Evolutionary conservation across 1,140 invertebrate species (phyloP).

Genomic region (Drosophila busckii): DNA sequence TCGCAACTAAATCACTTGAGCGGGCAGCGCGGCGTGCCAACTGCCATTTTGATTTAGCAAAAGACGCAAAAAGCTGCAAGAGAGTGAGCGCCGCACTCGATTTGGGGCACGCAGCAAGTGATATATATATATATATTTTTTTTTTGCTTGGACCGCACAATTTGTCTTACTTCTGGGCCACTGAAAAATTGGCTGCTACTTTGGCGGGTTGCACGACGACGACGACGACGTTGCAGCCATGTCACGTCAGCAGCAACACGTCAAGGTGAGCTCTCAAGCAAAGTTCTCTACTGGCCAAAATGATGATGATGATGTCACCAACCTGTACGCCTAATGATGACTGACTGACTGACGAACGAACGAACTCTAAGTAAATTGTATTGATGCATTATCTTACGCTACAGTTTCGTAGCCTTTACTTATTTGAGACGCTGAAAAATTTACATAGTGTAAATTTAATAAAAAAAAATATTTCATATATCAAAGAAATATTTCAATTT

Average conservation of each 20-base stretch:
- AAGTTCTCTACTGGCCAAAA: too few relatives aligned
- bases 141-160: conserved; percentile 71
- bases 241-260: conserved; percentile 37
- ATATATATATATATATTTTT: conserved; percentile 23
- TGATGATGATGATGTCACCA: conserved; percentile 6
- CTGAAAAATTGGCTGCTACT: conserved; percentile 68
- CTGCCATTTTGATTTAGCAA: conserved; percentile 73
- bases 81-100: neutral
- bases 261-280: conserved; percentile 11
- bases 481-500: too few relatives aligned
- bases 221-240: too few relatives aligned
- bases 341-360: neutral
- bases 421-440: too few relatives aligned
- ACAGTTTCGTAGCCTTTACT: conserved; percentile 8
- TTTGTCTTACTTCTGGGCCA: conserved; percentile 60
- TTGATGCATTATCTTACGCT: conserved; percentile 4
- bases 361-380: neutral
- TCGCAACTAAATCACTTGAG: conserved; percentile 73
- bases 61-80: conserved; percentile 61
- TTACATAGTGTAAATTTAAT: too few relatives aligned
- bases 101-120: conserved; percentile 18
- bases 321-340: conserved; percentile 8
- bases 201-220: conserved; percentile 52
- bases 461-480: too few relatives aligned
- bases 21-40: conserved; percentile 47